Percentiles rank a stretch among this genome's conserved stretches.
phyloP scores from a whole-genome alignment of 1,140 invertebrate genomes.

The Temnothorax nylanderi region DNA sequence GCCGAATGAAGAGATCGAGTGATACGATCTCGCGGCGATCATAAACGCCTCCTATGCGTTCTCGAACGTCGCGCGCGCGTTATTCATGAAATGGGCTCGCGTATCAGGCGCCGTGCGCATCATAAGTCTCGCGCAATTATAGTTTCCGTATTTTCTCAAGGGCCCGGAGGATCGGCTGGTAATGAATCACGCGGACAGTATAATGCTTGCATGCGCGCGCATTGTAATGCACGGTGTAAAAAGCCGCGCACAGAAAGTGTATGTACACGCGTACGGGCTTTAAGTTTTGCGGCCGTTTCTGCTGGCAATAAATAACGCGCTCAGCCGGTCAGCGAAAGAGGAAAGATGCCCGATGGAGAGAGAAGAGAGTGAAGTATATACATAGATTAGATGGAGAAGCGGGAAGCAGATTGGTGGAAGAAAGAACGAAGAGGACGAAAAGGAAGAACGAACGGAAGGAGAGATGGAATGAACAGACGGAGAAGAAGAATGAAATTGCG shows the following conservation, averaged over 20 bases:
- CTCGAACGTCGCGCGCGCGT: slow-evolving; percentile 15
- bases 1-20: slow-evolving; percentile 71
- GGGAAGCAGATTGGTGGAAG: background rate
- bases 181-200: slow-evolving; percentile 82
- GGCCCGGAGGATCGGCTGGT: slow-evolving; percentile 75
- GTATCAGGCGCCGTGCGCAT: slow-evolving; percentile 67
- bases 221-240: slow-evolving; percentile 80
- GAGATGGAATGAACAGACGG: slow-evolving; percentile 35
- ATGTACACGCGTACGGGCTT: slow-evolving; percentile 73
- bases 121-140: slow-evolving; percentile 83
- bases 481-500: slow-evolving; percentile 49
- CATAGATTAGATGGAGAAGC: slow-evolving; percentile 48
- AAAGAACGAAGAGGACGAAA: slow-evolving; percentile 17
- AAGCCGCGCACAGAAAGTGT: slow-evolving; percentile 73
- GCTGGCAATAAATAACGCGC: slow-evolving; percentile 77
- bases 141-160: slow-evolving; percentile 83
- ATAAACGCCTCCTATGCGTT: slow-evolving; percentile 60
- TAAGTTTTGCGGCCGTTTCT: slow-evolving; percentile 73
- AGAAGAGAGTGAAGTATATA: slow-evolving; percentile 34
- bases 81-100: slow-evolving; percentile 47
- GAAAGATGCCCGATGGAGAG: slow-evolving; percentile 46
- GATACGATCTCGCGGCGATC: slow-evolving; percentile 71
- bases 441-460: slow-evolving; percentile 26
- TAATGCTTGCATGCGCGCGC: slow-evolving; percentile 78
- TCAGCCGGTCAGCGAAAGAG: slow-evolving; percentile 65